These are phyloP conservation scores for Tiliacea aurago DNA, from an alignment of 2,888 invertebrate species.

Conservation along the genomic window DNA sequence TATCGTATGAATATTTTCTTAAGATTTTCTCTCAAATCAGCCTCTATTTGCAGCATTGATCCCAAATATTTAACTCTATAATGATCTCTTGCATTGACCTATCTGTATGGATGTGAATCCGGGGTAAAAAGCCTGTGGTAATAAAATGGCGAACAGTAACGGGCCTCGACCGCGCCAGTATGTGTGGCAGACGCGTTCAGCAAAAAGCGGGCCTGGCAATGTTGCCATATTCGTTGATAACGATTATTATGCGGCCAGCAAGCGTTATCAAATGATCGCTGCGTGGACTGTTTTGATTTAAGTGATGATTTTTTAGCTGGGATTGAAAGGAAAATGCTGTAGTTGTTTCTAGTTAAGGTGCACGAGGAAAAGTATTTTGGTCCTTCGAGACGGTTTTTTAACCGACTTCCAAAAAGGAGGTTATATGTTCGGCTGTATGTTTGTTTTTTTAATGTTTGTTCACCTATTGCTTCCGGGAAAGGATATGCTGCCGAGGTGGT, in stretches of 20 bases:
- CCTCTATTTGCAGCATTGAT: background rate
- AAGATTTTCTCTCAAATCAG: background rate
- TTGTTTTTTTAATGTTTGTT: no score
- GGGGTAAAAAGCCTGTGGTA: slow-evolving; percentile 54
- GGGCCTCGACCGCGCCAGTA: slow-evolving; percentile 78
- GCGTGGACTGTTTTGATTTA: slow-evolving; percentile 60
- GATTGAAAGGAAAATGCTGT: slow-evolving; percentile 33
- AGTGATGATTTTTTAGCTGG: slow-evolving; percentile 41
- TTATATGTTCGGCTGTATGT: no score
- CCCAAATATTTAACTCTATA: background rate
- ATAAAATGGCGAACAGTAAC: slow-evolving; percentile 74
- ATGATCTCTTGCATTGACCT: slow-evolving; percentile 42
- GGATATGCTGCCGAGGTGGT: no score
- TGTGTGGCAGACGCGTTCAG: slow-evolving; percentile 77
- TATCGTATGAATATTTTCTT: background rate
- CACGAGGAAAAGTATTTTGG: slow-evolving; percentile 15
- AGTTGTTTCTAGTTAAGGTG: background rate
- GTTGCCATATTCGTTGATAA: slow-evolving; percentile 80
- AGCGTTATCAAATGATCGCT: slow-evolving; percentile 67
- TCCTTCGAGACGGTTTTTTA: background rate
- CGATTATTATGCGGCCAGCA: slow-evolving; percentile 79
- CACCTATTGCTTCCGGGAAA: no score
- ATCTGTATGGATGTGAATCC: slow-evolving; percentile 51
- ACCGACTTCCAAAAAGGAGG: no score
- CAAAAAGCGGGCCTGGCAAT: slow-evolving; percentile 77